Evolutionary conservation across 2,797 vertebrate species (phyloP).

Genomic region (Microcaecilia unicolor): DNA sequence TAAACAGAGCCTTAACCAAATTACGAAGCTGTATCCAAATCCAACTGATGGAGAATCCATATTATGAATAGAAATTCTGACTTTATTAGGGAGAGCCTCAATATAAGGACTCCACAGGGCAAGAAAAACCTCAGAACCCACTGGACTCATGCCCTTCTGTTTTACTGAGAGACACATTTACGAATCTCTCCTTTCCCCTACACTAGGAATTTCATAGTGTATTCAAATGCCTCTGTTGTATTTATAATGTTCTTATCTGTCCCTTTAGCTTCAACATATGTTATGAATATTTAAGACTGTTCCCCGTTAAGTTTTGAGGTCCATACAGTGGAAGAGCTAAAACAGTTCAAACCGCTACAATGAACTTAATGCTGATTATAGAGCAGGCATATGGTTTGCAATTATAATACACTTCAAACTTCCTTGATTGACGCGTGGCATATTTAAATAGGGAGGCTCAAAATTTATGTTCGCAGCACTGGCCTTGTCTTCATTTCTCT

Average conservation of each 20-base stretch:
- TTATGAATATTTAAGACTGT: not conserved
- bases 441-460: slow-evolving; percentile 39
- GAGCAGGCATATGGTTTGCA: slow-evolving; percentile 28
- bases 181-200: too few relatives aligned
- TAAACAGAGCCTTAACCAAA: too few relatives aligned
- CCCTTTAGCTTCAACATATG: not conserved
- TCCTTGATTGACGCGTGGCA: slow-evolving; percentile 18
- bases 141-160: too few relatives aligned
- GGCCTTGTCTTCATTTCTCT: slow-evolving; percentile 19
- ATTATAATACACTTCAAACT: slow-evolving; percentile 31
- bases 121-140: too few relatives aligned
- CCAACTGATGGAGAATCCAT: too few relatives aligned
- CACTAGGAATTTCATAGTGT: not conserved
- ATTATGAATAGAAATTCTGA: too few relatives aligned
- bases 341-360: not conserved
- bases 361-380: slow-evolving; percentile 29
- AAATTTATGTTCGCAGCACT: slow-evolving; percentile 11
- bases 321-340: not conserved
- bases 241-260: not conserved
- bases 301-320: not conserved
- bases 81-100: too few relatives aligned
- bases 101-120: too few relatives aligned
- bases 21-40: too few relatives aligned
- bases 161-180: too few relatives aligned
- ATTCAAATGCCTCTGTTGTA: not conserved